Percentiles rank a stretch among this genome's conserved stretches.
Conservation (phyloP, 2,888 invertebrate species). For the Melangyna quadrimaculata region DNA sequence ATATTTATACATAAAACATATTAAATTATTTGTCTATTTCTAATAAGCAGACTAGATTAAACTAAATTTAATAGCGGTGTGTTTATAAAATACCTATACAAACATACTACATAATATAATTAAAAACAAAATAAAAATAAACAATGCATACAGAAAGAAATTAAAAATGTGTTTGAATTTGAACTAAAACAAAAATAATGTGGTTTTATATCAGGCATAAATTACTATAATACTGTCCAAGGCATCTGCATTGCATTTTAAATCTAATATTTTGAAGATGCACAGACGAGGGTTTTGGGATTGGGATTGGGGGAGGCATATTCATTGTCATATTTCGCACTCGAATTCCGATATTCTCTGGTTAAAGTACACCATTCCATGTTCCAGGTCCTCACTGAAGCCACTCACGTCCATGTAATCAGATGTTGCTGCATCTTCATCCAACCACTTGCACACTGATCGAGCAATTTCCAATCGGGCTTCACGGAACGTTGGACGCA, state of each 20-base stretch:
- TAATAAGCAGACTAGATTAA: conserved; percentile 68
- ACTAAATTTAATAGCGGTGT: conserved; percentile 40
- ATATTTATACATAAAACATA: conserved; percentile 1
- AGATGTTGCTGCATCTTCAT: conserved; percentile 79
- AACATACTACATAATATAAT: neutral
- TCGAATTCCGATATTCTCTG: conserved; percentile 85
- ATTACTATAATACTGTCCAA: conserved; percentile 66
- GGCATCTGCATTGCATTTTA: conserved; percentile 28
- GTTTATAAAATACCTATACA: conserved; percentile 25
- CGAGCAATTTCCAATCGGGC: conserved; percentile 81
- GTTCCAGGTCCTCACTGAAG: conserved; percentile 81
- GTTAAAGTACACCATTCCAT: conserved; percentile 81
- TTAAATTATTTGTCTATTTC: conserved; percentile 9
- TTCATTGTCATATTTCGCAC: conserved; percentile 83
- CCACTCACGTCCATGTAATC: conserved; percentile 81
- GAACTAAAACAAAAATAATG: conserved; percentile 74
- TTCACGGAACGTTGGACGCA: conserved; percentile 87
- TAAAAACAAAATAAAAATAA: conserved; percentile 17
- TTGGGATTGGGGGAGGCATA: conserved; percentile 58
- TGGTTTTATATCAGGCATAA: conserved; percentile 68
- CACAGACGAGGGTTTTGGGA: neutral
- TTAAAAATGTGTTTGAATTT: conserved; percentile 73
- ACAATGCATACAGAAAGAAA: conserved; percentile 28
- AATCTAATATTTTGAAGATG: conserved; percentile 13
- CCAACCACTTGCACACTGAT: conserved; percentile 80